These are phyloP conservation scores for Anastrepha ludens DNA, from an alignment of 1,140 invertebrate species.

Conservation along the genomic window DNA sequence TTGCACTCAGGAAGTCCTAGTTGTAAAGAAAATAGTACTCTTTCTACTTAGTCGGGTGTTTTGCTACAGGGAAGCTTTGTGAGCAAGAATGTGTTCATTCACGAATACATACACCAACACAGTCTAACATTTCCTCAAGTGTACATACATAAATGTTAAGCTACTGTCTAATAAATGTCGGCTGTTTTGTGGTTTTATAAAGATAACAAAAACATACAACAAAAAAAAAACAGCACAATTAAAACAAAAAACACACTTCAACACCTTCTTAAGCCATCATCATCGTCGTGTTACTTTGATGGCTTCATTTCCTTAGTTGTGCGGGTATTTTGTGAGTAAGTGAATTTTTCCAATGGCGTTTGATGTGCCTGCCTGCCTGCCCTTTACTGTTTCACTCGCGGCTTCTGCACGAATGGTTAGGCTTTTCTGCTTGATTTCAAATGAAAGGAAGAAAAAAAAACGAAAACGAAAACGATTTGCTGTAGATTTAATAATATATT, in stretches of 20 bases:
- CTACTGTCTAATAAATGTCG: slow-evolving; percentile 19
- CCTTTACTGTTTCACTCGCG: neutral
- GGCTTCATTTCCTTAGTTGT: slow-evolving; percentile 5
- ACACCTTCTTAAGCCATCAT: slow-evolving; percentile 17
- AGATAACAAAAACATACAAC: neutral
- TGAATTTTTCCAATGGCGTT: slow-evolving; percentile 22
- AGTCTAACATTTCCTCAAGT: neutral
- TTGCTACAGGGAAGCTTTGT: too few relatives aligned
- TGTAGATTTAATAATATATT: slow-evolving; percentile 9
- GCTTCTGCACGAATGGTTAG: neutral
- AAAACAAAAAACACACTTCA: neutral
- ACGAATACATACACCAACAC: neutral
- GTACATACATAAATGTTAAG: neutral
- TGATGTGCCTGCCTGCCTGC: neutral
- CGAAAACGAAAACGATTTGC: neutral
- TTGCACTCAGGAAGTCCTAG: too few relatives aligned
- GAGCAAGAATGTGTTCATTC: too few relatives aligned
- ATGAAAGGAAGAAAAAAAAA: neutral
- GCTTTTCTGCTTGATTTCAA: slow-evolving; percentile 11
- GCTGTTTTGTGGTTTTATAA: slow-evolving; percentile 29
- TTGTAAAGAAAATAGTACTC: too few relatives aligned
- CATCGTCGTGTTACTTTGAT: slow-evolving; percentile 24
- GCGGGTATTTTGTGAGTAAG: neutral
- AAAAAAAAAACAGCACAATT: neutral
- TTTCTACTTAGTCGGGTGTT: too few relatives aligned